Evolutionary conservation across 2,888 invertebrate genomes (phyloP).

Genomic region (Clostera curtula): DNA sequence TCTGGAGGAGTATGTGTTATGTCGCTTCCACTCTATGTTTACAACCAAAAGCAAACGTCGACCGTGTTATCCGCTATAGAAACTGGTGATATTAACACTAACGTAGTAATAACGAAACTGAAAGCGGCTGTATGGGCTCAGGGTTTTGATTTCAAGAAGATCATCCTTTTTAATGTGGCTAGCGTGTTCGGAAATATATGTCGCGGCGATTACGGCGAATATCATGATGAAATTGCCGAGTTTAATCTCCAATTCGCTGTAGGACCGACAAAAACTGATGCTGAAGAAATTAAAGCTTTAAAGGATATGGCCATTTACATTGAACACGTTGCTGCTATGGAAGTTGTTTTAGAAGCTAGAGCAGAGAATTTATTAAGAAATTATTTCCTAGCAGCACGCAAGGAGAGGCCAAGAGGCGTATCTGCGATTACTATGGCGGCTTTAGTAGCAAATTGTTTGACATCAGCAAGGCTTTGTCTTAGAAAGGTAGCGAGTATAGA

Average conservation of each 20-base stretch:
- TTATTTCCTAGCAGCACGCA: constrained; percentile 58
- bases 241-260: constrained; percentile 40
- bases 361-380: constrained; percentile 43
- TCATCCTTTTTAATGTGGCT: constrained; percentile 42
- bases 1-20: constrained; percentile 52
- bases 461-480: constrained; percentile 54
- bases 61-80: constrained; percentile 45
- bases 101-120: constrained; percentile 32
- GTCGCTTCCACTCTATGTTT: constrained; percentile 50
- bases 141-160: constrained; percentile 55
- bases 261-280: constrained; percentile 23
- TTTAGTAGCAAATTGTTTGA: constrained; percentile 41
- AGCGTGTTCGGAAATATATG: constrained; percentile 53
- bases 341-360: constrained; percentile 35
- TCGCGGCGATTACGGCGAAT: constrained; percentile 50
- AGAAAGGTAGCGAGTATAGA: constrained; percentile 40
- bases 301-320: constrained; percentile 43
- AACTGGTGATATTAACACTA: constrained; percentile 38
- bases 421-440: constrained; percentile 46
- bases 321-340: constrained; percentile 44
- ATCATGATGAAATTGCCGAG: constrained; percentile 47
- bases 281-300: constrained; percentile 38
- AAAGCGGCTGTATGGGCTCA: constrained; percentile 58
- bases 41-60: constrained; percentile 46
- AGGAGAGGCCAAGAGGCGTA: constrained; percentile 42